Conservation (phyloP, 2,888 invertebrate species). For the Lycia hirtaria region DNA sequence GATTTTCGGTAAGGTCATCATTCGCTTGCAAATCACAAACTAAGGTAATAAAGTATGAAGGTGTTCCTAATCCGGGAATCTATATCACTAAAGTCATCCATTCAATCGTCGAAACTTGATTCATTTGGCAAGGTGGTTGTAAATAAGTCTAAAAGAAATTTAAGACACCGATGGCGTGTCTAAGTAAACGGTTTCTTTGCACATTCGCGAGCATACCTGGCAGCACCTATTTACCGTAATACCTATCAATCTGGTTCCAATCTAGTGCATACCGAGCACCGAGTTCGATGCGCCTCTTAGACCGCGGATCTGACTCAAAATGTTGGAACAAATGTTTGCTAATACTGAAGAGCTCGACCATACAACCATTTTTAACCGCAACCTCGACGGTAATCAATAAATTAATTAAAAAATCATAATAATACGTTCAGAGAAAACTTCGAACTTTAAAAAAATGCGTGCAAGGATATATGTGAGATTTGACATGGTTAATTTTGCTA, state of each 20-base stretch:
- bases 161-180: constrained; percentile 71
- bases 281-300: constrained; percentile 26
- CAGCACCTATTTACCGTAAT: too few species aligned
- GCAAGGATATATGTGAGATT: too few species aligned
- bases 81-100: constrained; percentile 15
- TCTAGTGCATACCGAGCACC: constrained; percentile 39
- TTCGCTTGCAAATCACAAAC: too few species aligned
- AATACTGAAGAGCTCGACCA: constrained; percentile 80
- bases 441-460: too few species aligned
- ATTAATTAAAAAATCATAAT: too few species aligned
- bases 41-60: too few species aligned
- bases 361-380: constrained; percentile 88
- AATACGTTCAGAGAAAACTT: too few species aligned
- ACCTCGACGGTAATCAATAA: constrained; percentile 76
- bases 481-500: too few species aligned
- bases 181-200: constrained; percentile 65
- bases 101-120: constrained; percentile 43
- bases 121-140: constrained; percentile 58
- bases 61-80: too few species aligned
- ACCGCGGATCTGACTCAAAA: constrained; percentile 12
- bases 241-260: constrained; percentile 59
- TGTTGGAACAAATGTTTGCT: constrained; percentile 56
- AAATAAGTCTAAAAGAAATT: constrained; percentile 57
- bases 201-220: constrained; percentile 63
- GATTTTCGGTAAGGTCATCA: too few species aligned